phyloP scores from a whole-genome alignment of 2,797 vertebrate genomes.

The Pangasius mekongensis region DNA sequence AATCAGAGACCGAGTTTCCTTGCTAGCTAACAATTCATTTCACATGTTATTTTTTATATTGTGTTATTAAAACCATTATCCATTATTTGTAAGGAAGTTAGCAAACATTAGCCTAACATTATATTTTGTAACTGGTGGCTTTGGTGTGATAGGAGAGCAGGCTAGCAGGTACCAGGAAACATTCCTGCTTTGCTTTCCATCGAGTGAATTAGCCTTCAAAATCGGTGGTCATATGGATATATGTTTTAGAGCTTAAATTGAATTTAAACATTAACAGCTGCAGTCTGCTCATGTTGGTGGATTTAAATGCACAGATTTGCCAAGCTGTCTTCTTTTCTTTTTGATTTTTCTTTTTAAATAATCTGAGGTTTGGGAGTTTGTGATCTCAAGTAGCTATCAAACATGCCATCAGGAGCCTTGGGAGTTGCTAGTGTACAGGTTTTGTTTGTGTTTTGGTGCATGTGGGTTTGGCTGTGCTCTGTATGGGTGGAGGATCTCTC shows the following conservation, averaged over 20 bases:
- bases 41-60: neutral
- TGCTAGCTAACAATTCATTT: too few species aligned
- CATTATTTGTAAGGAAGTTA: neutral
- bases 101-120: neutral
- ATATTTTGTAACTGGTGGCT: neutral
- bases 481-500: slow-evolving; percentile 28
- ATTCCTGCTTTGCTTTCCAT: neutral
- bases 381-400: neutral
- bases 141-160: neutral
- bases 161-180: neutral
- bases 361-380: neutral
- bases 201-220: neutral
- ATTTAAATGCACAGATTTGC: neutral
- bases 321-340: neutral
- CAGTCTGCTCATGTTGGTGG: neutral
- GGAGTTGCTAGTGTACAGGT: neutral
- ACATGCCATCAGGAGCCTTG: neutral
- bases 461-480: neutral
- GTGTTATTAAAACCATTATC: neutral
- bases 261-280: neutral
- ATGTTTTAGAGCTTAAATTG: neutral
- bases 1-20: neutral
- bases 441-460: slow-evolving; percentile 46
- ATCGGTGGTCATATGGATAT: neutral
- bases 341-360: neutral